Percentiles rank a stretch among this genome's conserved stretches.
phyloP scores from a whole-genome alignment of 1,140 invertebrate genomes.

The Asobara japonica region DNA sequence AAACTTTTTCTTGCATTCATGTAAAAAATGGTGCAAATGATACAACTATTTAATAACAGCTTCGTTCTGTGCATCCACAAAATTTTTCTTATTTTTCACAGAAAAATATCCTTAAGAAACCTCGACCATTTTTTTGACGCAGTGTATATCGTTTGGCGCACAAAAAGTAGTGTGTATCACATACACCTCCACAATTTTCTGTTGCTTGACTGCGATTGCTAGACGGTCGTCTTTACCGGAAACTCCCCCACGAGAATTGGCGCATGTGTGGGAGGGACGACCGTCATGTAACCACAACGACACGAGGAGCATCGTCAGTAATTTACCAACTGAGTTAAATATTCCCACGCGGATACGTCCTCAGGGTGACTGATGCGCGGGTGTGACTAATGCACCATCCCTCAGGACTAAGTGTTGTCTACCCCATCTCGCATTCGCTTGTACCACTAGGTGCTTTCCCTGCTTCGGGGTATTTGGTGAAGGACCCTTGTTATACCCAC shows the following conservation, averaged over 20 bases:
- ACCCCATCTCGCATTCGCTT: background rate
- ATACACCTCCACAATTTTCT: background rate
- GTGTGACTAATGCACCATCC: conserved; percentile 48
- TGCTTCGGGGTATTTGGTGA: conserved; percentile 9
- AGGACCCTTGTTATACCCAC: conserved; percentile 1
- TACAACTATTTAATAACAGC: too few relatives aligned
- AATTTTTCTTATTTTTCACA: too few relatives aligned
- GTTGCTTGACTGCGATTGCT: background rate
- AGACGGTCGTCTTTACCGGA: background rate
- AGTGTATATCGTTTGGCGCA: too few relatives aligned
- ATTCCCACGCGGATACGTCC: conserved; percentile 52
- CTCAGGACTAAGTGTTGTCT: conserved; percentile 13
- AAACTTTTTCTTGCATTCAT: too few relatives aligned
- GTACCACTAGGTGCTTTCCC: background rate
- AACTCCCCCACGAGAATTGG: background rate
- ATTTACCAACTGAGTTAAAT: conserved; percentile 50
- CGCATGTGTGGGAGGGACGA: conserved; percentile 21
- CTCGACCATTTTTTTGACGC: too few relatives aligned
- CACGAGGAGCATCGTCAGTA: conserved; percentile 28
- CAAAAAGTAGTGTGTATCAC: too few relatives aligned
- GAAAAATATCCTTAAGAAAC: too few relatives aligned
- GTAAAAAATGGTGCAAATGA: too few relatives aligned
- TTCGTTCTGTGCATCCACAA: too few relatives aligned
- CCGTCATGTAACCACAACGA: conserved; percentile 35
- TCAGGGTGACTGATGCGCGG: conserved; percentile 46